Conservation (phyloP, 2,888 invertebrate species). For the Gonocerus acuteangulatus region DNA sequence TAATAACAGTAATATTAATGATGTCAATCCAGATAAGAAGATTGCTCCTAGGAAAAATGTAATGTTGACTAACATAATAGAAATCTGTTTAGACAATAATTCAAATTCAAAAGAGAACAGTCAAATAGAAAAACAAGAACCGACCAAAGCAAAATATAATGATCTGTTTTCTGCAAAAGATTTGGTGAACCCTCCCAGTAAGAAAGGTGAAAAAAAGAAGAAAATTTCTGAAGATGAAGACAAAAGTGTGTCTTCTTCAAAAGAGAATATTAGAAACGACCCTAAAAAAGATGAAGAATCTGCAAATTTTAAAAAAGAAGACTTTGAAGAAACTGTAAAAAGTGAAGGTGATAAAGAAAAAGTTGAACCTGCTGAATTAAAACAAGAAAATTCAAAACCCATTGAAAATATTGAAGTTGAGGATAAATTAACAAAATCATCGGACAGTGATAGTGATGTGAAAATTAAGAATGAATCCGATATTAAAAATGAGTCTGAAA, state of each 20-base stretch:
- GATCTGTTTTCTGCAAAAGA: conserved; percentile 30
- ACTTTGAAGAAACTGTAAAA: background rate
- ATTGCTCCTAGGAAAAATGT: conserved; percentile 17
- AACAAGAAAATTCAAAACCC: background rate
- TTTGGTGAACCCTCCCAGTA: conserved; percentile 10
- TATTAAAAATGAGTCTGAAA: background rate
- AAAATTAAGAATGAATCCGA: background rate
- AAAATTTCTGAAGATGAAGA: too few species aligned
- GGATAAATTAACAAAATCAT: conserved; percentile 18
- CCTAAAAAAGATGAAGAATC: too few species aligned
- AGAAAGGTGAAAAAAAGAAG: background rate
- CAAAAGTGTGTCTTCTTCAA: too few species aligned
- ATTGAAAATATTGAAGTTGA: conserved; percentile 7
- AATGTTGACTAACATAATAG: conserved; percentile 28
- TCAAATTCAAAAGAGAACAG: conserved; percentile 2
- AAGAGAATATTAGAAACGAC: too few species aligned
- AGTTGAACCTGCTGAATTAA: background rate
- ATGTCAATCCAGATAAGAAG: conserved; percentile 7
- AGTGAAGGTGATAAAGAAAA: conserved; percentile 13
- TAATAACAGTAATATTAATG: too few species aligned
- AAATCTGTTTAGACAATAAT: conserved; percentile 26
- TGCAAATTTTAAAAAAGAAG: too few species aligned
- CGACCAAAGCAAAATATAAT: conserved; percentile 21
- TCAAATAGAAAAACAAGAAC: conserved; percentile 12
- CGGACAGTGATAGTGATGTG: background rate